Conservation (phyloP, 2,888 invertebrate genomes). For the Chaetoderma sp. region DNA sequence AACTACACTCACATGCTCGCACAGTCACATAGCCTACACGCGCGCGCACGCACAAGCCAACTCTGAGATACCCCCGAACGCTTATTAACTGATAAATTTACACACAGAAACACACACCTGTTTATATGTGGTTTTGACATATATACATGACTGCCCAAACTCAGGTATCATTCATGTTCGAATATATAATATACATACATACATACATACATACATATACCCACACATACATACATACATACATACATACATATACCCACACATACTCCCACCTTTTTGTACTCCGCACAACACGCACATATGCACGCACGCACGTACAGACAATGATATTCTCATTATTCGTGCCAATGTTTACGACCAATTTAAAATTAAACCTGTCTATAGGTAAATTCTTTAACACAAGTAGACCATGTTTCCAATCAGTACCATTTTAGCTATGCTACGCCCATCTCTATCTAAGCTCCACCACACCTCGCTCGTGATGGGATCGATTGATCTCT, state of each 20-base stretch:
- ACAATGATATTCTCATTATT: not conserved
- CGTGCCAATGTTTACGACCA: too few species aligned
- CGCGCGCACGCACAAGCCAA: too few species aligned
- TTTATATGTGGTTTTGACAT: not conserved
- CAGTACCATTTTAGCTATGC: too few species aligned
- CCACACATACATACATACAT: not conserved
- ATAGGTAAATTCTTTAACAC: too few species aligned
- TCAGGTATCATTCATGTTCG: not conserved
- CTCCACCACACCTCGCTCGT: too few species aligned
- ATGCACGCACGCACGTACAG: not conserved
- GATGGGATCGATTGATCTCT: too few species aligned
- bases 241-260: not conserved
- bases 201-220: not conserved
- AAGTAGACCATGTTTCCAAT: too few species aligned
- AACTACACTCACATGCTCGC: too few species aligned
- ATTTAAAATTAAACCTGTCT: too few species aligned
- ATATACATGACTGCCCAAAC: not conserved
- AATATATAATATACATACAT: not conserved
- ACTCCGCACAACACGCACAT: not conserved
- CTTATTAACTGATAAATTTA: not conserved
- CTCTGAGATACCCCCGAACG: too few species aligned
- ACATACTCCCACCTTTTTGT: not conserved
- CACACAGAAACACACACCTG: not conserved
- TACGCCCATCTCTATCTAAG: too few species aligned
- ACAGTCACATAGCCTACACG: too few species aligned